phyloP scores from a whole-genome alignment of 1,140 invertebrate species.

The Pissodes strobi region DNA sequence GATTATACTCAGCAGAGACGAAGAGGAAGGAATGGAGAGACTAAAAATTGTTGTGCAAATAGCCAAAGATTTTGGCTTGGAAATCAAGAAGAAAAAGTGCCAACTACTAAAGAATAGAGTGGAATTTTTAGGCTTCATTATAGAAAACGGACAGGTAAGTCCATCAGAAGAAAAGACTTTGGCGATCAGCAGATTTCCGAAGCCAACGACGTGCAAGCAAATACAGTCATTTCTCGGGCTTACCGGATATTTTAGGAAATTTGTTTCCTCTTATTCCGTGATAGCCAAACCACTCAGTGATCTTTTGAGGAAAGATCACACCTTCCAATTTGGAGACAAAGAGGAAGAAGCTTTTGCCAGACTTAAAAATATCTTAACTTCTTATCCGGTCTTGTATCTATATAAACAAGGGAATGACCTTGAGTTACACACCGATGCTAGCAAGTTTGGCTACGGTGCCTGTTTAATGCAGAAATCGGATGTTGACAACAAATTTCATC shows the following conservation, averaged over 20 bases:
- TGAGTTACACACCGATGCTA: constrained; percentile 33
- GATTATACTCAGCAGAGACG: constrained; percentile 36
- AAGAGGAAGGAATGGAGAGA: constrained; percentile 30
- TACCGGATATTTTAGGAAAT: constrained; percentile 51
- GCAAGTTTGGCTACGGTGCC: constrained; percentile 45
- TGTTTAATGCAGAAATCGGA: constrained; percentile 49
- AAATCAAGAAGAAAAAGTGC: constrained; percentile 52
- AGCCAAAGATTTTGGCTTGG: constrained; percentile 50
- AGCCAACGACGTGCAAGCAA: constrained; percentile 45
- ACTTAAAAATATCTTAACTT: constrained; percentile 22
- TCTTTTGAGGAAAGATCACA: constrained; percentile 28
- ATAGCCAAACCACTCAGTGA: constrained; percentile 47
- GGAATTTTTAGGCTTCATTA: constrained; percentile 29
- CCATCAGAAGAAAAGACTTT: constrained; percentile 49
- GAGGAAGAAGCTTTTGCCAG: constrained; percentile 37
- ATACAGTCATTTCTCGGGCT: constrained; percentile 48
- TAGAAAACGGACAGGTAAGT: constrained; percentile 25
- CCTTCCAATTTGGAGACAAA: neutral
- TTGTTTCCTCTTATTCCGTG: constrained; percentile 37
- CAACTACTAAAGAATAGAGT: constrained; percentile 32
- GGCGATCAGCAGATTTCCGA: constrained; percentile 48
- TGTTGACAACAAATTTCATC: constrained; percentile 55
- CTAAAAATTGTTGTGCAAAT: constrained; percentile 36
- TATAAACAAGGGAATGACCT: constrained; percentile 45
- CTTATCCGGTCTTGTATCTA: constrained; percentile 52